Evolutionary conservation across 2,113 vertebrate species (phyloP).

Genomic region (Percina caprodes): DNA sequence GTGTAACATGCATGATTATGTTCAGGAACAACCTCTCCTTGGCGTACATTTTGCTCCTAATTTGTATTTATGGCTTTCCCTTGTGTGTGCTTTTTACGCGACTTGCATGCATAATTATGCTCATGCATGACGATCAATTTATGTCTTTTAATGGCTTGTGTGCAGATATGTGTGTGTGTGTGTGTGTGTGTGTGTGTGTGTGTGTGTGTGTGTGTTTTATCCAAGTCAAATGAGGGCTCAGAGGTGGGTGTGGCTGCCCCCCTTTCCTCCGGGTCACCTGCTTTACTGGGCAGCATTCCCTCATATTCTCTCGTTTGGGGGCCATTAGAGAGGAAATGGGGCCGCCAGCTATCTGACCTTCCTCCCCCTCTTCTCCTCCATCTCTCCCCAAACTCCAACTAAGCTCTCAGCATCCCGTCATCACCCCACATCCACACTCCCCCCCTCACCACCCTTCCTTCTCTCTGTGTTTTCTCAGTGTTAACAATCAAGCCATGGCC

Average conservation of each 20-base stretch:
- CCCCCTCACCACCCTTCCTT: background rate
- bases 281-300: conserved; percentile 75
- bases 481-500: conserved; percentile 82
- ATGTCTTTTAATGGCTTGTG: conserved; percentile 51
- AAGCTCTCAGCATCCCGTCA: conserved; percentile 63
- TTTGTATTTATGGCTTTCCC: conserved; percentile 53
- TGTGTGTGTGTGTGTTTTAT: conserved; percentile 35
- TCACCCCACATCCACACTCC: conserved; percentile 28
- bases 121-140: conserved; percentile 48
- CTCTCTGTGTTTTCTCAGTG: conserved; percentile 76
- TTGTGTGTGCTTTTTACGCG: conserved; percentile 22
- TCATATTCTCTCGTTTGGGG: conserved; percentile 76
- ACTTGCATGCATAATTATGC: conserved; percentile 41
- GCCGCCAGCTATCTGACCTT: conserved; percentile 74
- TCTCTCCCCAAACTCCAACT: conserved; percentile 39
- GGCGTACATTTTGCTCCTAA: conserved; percentile 41
- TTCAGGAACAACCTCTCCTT: conserved; percentile 37
- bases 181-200: background rate
- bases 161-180: conserved; percentile 39
- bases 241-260: conserved; percentile 55
- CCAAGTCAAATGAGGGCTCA: conserved; percentile 22
- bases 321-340: conserved; percentile 85
- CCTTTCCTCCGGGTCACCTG: conserved; percentile 74
- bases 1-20: conserved; percentile 38
- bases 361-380: conserved; percentile 35